These are phyloP conservation scores for Tetragonisca angustula DNA, from an alignment of 2,888 invertebrate species.

Conservation along the genomic window DNA sequence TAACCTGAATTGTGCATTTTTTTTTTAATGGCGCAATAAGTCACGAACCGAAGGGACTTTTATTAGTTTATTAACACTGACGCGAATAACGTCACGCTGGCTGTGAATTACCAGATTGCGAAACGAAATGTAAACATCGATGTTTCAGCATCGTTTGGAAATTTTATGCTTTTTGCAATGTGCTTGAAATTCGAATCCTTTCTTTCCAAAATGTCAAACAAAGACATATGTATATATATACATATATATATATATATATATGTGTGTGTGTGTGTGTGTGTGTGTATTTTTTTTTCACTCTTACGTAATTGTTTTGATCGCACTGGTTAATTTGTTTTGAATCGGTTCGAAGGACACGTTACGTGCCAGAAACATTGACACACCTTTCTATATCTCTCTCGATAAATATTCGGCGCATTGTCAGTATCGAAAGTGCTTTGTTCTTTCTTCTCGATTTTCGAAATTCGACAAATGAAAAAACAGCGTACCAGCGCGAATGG, in stretches of 20 bases:
- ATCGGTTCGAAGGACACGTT: neutral
- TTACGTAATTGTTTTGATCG: constrained; percentile 22
- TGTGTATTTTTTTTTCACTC: neutral
- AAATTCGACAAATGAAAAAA: neutral
- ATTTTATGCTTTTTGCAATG: neutral
- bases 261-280: too few species aligned
- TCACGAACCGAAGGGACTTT: neutral
- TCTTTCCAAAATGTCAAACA: neutral
- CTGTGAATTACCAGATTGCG: neutral
- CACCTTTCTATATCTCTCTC: neutral
- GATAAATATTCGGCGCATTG: neutral
- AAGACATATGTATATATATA: too few species aligned
- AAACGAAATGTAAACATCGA: constrained; percentile 44
- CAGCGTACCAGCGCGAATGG: constrained; percentile 33
- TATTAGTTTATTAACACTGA: neutral
- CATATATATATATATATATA: too few species aligned
- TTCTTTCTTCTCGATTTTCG: neutral
- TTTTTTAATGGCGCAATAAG: constrained; percentile 13
- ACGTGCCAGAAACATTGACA: neutral
- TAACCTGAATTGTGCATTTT: constrained; percentile 5
- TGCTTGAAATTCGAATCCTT: neutral
- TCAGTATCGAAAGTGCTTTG: neutral
- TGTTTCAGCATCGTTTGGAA: constrained; percentile 11
- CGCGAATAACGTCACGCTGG: neutral
- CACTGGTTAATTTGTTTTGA: neutral